A percentile compares a stretch with the other conserved stretches of the same genome.
Conservation (phyloP, 2,888 invertebrate species). For the Malthinus flaveolus region DNA sequence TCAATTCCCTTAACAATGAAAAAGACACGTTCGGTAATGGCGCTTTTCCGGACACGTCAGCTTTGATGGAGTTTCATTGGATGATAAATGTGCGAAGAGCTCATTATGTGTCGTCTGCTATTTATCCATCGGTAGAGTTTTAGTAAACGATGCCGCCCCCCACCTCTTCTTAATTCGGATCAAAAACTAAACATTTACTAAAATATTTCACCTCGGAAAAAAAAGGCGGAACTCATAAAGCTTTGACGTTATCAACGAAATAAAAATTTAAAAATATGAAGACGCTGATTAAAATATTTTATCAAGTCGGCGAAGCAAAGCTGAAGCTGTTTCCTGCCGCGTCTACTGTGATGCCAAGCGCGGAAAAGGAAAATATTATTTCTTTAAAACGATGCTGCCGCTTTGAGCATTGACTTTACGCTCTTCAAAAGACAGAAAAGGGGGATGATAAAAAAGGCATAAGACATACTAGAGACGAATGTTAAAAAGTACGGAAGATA, state of each 20-base stretch:
- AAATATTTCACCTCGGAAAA: constrained; percentile 13
- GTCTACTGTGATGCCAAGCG: constrained; percentile 34
- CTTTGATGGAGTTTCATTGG: constrained; percentile 49
- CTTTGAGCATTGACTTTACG: constrained; percentile 45
- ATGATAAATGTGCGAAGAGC: constrained; percentile 52
- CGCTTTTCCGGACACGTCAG: constrained; percentile 52
- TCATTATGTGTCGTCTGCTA: constrained; percentile 47
- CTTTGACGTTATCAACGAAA: constrained; percentile 37
- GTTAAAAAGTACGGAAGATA: constrained; percentile 24
- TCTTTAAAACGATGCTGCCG: constrained; percentile 45
- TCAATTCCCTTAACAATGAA: constrained; percentile 44
- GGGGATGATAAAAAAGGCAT: constrained; percentile 38
- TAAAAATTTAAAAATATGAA: constrained; percentile 42
- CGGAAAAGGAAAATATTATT: constrained; percentile 47
- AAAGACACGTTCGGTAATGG: constrained; percentile 51
- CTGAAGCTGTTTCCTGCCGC: constrained; percentile 42
- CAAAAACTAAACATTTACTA: too few species aligned
- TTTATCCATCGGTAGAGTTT: constrained; percentile 32
- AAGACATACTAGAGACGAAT: constrained; percentile 35
- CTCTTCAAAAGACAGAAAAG: constrained; percentile 37
- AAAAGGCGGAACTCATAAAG: constrained; percentile 32
- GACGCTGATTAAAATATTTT: constrained; percentile 50
- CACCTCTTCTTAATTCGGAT: too few species aligned
- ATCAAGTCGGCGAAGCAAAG: constrained; percentile 44
- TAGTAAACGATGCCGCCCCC: not conserved